Base-by-base conservation (phyloP, 2,113 vertebrate species). In the Thunnus maccoyii region DNA sequence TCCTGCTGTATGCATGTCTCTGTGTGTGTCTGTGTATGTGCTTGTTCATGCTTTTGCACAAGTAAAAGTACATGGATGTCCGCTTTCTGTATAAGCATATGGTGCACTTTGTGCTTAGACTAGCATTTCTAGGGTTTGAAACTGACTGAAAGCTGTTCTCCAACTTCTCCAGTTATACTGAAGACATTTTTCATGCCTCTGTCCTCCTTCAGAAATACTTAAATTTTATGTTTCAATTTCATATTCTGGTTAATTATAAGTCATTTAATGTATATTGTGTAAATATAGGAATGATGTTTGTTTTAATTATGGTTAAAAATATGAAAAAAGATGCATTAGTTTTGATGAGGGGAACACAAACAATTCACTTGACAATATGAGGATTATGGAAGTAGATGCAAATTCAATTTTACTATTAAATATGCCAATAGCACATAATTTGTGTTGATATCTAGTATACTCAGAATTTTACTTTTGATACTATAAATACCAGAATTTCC, bases 11-110 rank as follows among this genome's bases (percentile, higher is more conserved):
- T 61, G 30, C 14, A 32, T 41, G 46, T 67, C 46, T 77, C 51
- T 70, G 70, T 78, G 15, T 69, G 56, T 62, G 14, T 67, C 48
- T 68, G 63, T 62, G 32, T 64, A 18, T 77, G 63, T 74, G 69
- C n/a, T 15, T 66, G 27, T 57, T 66, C 72, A 44, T 72, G 79
- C 57, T 46, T 71, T 5, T 71, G 13, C 9, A 0, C 10, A 17
- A 8, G 5, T 64, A 44, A 58, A 72, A 64, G 61, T 78, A 55
- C 18, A 70, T 47, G 30, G 52, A 63, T 66, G 63, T 73, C 41
- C 44, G 17, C 30, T 62, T 55, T 20, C 48, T 50, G 17, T 61
- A n/a, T 61, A 70, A 81, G 22, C 78, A 85, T 85, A 79, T 83
- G 70, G 78, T 54, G 69, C 5, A 58, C 13, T 60, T 66, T 70